Evolutionary conservation across 2,888 invertebrate species (phyloP), one percentile per base, ranked within the genome.

Genomic region (Coelopa pilipes): DNA sequence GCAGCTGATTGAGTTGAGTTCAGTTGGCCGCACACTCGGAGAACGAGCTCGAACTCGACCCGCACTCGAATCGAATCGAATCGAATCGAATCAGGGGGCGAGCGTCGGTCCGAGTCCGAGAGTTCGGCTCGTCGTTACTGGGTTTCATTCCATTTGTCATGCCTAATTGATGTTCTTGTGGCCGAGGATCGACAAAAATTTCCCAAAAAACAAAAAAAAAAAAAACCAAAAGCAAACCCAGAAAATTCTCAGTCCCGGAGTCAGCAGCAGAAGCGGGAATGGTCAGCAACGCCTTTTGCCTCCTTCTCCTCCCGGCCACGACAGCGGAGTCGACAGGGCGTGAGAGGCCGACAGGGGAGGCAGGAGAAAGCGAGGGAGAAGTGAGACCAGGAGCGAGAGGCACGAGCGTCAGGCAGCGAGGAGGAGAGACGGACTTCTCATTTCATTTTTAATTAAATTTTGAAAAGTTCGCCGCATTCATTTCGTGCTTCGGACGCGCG

Each of bases 131-230:
- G 13, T 1, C 19, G 11, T 2, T 17, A 21, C 12, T 59, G 19
- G 17, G 57, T 59, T 34, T 34, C 34, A 34, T 34, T 34, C 3
- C 24, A 19, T 19, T 59, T 21, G 24, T 24, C 50, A 15, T 47
- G 66, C 66, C 50, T 66, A 66, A 66, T 66, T 66, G 66, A 66
- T 66, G 49, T 66, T 50, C 49, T 66, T 66, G 66, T 21, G 53
- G 66, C 50, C 50, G 34, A 34, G 34, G 34, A 34, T 4, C 7
- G 34, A 34, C 2, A 34, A 34, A 34, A 34, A 34, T 34, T 2
- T 2, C 7, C 7, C 4, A 4, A 34, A 34, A 34, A 34, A 34
- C 7, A 34, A 34, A 34, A 7, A 34, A 34, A 34, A 34, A 34
- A 34, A 34, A 34, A 34, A 4, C 34, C 34, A 34, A 34, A 2